Evolutionary conservation across 2,888 invertebrate species (phyloP).

Genomic region (Hermaeophaga mercurialis): DNA sequence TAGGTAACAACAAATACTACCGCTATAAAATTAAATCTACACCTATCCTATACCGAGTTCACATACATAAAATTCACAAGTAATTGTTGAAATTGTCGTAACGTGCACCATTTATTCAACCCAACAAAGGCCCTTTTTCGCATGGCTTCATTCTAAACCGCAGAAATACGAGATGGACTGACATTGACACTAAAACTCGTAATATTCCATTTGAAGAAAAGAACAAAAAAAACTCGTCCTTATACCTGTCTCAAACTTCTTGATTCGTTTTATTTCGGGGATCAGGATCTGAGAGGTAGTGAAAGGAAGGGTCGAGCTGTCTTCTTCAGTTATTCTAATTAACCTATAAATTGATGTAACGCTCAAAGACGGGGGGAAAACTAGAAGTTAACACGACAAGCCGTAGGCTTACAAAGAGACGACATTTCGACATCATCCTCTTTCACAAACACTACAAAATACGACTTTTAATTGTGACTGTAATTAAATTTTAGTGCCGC

Average conservation of each 20-base stretch:
- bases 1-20: neutral
- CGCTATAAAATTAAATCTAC: constrained; percentile 11
- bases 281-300: constrained; percentile 16
- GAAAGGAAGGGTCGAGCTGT: constrained; percentile 15
- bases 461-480: too few species aligned
- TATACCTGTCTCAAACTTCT: constrained; percentile 25
- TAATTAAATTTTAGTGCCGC: too few species aligned
- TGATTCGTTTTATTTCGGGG: constrained; percentile 24
- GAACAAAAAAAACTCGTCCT: constrained; percentile 10
- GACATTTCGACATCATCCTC: too few species aligned
- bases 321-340: constrained; percentile 21
- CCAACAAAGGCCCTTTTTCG: constrained; percentile 51
- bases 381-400: too few species aligned
- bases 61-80: constrained; percentile 49
- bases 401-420: too few species aligned
- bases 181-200: constrained; percentile 45
- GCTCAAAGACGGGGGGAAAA: constrained; percentile 12
- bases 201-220: constrained; percentile 38
- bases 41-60: constrained; percentile 40
- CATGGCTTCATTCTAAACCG: constrained; percentile 52
- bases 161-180: constrained; percentile 51
- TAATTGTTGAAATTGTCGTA: constrained; percentile 47
- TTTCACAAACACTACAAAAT: too few species aligned
- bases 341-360: constrained; percentile 18
- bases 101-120: constrained; percentile 46